Percentiles rank a stretch among this genome's conserved stretches.
These are phyloP conservation scores for Zingel zingel DNA, from an alignment of 2,113 vertebrate species.

Conservation along the genomic window DNA sequence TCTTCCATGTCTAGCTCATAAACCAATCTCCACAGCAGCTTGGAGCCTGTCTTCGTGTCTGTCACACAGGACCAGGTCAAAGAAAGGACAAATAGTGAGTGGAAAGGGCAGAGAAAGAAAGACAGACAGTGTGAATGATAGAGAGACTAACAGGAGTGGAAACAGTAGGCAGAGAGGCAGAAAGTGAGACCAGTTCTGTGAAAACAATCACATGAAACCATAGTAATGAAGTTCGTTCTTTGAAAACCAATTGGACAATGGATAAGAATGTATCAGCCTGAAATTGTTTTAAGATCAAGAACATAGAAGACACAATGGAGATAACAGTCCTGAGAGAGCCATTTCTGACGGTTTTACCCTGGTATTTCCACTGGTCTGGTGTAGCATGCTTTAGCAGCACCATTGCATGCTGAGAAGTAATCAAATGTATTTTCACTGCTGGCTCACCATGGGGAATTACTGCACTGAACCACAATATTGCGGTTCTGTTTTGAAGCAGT, in stretches of 20 bases:
- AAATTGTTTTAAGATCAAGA: slow-evolving; percentile 39
- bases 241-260: slow-evolving; percentile 22
- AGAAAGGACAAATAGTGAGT: slow-evolving; percentile 40
- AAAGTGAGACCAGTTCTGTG: slow-evolving; percentile 19
- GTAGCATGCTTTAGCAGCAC: neutral
- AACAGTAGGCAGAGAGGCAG: slow-evolving; percentile 18
- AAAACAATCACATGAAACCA: slow-evolving; percentile 45
- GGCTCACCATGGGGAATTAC: slow-evolving; percentile 19
- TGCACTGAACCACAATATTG: slow-evolving; percentile 25
- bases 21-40: slow-evolving; percentile 54
- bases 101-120: slow-evolving; percentile 28
- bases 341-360: neutral
- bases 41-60: slow-evolving; percentile 24
- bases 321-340: slow-evolving; percentile 1
- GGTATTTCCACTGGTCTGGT: neutral
- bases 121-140: slow-evolving; percentile 48
- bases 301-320: neutral
- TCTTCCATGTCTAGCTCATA: slow-evolving; percentile 51
- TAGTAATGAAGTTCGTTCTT: slow-evolving; percentile 22
- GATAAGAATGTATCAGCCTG: slow-evolving; percentile 31
- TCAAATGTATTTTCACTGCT: slow-evolving; percentile 38
- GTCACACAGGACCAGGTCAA: slow-evolving; percentile 36
- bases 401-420: slow-evolving; percentile 25
- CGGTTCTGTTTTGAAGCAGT: slow-evolving; percentile 21
- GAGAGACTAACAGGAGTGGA: slow-evolving; percentile 43